Evolutionary conservation across 2,888 invertebrate genomes (phyloP), one percentile per base, ranked within the genome.

Genomic region (Epirrhoe alternata): DNA sequence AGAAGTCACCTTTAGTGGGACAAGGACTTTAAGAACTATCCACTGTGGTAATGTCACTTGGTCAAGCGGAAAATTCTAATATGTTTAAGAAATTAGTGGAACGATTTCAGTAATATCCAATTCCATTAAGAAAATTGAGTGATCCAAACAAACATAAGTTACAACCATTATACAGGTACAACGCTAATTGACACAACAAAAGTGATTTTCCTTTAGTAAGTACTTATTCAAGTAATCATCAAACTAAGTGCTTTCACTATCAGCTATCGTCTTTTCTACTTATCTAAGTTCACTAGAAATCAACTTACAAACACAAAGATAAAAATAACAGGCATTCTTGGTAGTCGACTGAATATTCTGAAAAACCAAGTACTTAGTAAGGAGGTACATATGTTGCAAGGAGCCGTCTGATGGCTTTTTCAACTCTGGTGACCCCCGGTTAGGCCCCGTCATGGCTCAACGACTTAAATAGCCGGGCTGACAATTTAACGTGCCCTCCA

Each of bases 51-150:
- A 24, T 24, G 24, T 24, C 24, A 1, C 24, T 24, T 24, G 24
- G 24, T 24, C 24, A 24, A 24, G 24, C 24, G 24, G 24, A 24
- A 24, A 24, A 24, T 24, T 24, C 1, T 24, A 24, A 24, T 24
- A 24, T 24, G 24, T 24, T 24, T 24, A 24, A 2, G 10, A 14
- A 61, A 70, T 38, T 12, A 42, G 12, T 38, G 8, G 8, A 42
- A 80, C 76, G 66, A 73, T 76, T 58, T 47, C 16, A 47, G 76
- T 72, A 74, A 72, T 75, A 74, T 69, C 51, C 24, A 38, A 61
- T 33, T 45, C 53, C 53, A 64, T 62, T 61, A 45, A 49, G 69
- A 61, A 64, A 70, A 60, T 61, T 30, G 58, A 57, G 66, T 64
- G 65, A 51, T 60, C 54, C 54, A 35, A 55, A 45, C 42, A 50